A percentile compares a stretch with the other conserved stretches of the same genome.
Conservation (phyloP, 2,888 invertebrate genomes). For the Idaea aversata region DNA sequence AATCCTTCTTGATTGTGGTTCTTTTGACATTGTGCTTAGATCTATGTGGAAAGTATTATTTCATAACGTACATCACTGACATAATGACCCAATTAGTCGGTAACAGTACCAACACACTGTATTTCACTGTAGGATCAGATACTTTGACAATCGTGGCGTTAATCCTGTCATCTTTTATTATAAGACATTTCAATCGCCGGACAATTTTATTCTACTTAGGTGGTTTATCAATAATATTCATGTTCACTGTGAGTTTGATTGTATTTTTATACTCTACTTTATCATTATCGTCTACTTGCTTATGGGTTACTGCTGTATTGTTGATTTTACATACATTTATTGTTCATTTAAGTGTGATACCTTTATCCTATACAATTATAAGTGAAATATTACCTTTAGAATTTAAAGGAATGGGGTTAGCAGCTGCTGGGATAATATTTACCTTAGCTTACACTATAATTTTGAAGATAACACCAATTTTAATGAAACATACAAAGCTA, state of each 20-base stretch:
- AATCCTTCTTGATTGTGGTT: slow-evolving; percentile 34
- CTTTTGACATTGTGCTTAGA: slow-evolving; percentile 42
- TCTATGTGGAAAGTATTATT: slow-evolving; percentile 42
- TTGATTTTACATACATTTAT: slow-evolving; percentile 39
- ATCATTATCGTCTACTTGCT: slow-evolving; percentile 14
- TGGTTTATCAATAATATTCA: slow-evolving; percentile 29
- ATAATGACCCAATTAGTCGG: slow-evolving; percentile 40
- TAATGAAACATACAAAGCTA: slow-evolving; percentile 38
- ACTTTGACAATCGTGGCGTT: slow-evolving; percentile 33
- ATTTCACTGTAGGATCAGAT: slow-evolving; percentile 43
- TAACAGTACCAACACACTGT: slow-evolving; percentile 29
- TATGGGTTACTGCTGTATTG: slow-evolving; percentile 37
- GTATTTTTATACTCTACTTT: slow-evolving; percentile 30
- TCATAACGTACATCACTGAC: slow-evolving; percentile 38
- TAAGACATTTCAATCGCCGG: slow-evolving; percentile 38
- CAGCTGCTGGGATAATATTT: slow-evolving; percentile 38
- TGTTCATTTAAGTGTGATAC: slow-evolving; percentile 37
- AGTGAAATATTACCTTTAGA: slow-evolving; percentile 50
- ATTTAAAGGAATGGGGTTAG: slow-evolving; percentile 39
- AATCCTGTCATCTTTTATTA: slow-evolving; percentile 32
- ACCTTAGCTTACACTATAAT: slow-evolving; percentile 36
- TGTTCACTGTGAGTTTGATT: slow-evolving; percentile 36
- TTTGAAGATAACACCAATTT: slow-evolving; percentile 41
- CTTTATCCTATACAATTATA: slow-evolving; percentile 36
- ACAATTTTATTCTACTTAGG: slow-evolving; percentile 39